Conservation (phyloP, 2,888 invertebrate genomes). For the Flexamia atlantica region DNA sequence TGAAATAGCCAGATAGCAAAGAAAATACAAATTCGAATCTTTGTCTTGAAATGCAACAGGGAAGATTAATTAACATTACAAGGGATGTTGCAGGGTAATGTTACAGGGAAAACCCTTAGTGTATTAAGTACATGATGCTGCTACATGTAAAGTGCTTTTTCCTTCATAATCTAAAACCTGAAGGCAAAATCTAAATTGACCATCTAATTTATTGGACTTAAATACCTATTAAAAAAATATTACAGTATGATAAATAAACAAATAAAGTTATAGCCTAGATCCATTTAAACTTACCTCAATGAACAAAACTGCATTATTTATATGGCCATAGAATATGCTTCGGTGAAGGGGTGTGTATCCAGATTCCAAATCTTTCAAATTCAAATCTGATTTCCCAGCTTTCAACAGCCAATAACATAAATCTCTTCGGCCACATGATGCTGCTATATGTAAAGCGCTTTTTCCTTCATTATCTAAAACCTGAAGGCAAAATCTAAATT, state of each 20-base stretch:
- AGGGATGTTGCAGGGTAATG: no score
- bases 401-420: constrained; percentile 87
- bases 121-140: constrained; percentile 87
- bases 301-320: constrained; percentile 84
- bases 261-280: no score
- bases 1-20: no score
- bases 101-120: no score
- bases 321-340: constrained; percentile 89
- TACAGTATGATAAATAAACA: no score
- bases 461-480: constrained; percentile 79
- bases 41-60: no score
- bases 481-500: constrained; percentile 41
- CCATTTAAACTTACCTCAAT: constrained; percentile 78
- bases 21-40: no score
- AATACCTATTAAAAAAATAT: background rate
- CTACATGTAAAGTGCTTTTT: constrained; percentile 87
- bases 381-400: constrained; percentile 80
- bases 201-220: background rate
- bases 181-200: constrained; percentile 25
- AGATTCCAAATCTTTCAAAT: constrained; percentile 83
- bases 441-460: constrained; percentile 88
- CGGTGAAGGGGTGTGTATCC: constrained; percentile 90
- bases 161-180: constrained; percentile 76
- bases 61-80: no score
- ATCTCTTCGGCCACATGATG: constrained; percentile 83